phyloP scores from a whole-genome alignment of 1,140 invertebrate genomes.

The Bactericera cockerelli region DNA sequence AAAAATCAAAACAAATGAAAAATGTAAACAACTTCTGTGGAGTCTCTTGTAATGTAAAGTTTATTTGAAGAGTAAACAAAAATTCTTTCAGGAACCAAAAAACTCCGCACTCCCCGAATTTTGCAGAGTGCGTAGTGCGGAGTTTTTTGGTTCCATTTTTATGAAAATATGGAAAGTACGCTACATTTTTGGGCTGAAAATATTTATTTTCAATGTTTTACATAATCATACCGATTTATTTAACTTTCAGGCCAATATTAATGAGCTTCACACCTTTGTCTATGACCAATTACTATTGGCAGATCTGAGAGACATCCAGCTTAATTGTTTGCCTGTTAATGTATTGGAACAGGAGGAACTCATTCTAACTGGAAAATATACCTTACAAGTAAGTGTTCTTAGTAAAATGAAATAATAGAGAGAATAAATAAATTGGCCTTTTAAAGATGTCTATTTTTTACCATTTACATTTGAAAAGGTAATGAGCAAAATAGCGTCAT shows the following conservation, averaged over 20 bases:
- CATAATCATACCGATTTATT: not conserved
- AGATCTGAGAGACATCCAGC: conserved; percentile 40
- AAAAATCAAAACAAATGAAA: too few species aligned
- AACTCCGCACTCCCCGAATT: too few species aligned
- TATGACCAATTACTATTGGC: conserved; percentile 41
- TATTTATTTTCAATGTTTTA: too few species aligned
- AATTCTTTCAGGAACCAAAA: too few species aligned
- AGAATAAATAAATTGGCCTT: not conserved
- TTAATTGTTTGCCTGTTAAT: conserved; percentile 38
- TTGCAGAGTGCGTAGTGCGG: too few species aligned
- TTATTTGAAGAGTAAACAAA: too few species aligned
- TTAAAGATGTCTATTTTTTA: not conserved
- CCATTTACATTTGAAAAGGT: not conserved
- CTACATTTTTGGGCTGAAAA: too few species aligned
- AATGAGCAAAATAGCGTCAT: too few species aligned
- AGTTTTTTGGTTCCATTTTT: too few species aligned
- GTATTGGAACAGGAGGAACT: conserved; percentile 29
- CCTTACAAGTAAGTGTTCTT: conserved; percentile 36
- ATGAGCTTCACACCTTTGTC: conserved; percentile 27
- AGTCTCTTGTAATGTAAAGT: too few species aligned
- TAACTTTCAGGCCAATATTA: conserved; percentile 12
- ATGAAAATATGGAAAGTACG: too few species aligned
- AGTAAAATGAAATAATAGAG: not conserved
- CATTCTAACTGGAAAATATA: conserved; percentile 35
- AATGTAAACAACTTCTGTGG: too few species aligned